Base-by-base conservation (phyloP, 2,113 vertebrate genomes). In the Talpa occidentalis region DNA sequence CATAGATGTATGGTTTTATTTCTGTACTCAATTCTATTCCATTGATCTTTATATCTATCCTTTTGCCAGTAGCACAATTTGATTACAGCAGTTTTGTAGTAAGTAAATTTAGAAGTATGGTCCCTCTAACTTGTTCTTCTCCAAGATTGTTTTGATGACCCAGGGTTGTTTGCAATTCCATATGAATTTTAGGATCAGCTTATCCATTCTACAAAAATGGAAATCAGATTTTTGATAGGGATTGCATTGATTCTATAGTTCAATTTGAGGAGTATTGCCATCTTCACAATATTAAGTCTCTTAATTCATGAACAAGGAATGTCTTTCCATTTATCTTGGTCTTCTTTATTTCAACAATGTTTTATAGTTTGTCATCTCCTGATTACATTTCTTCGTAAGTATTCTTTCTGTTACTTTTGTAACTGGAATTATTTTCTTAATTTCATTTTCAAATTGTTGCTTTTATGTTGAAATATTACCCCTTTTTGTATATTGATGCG, bases 401-500 rank as follows among this genome's bases (percentile, higher is more conserved):
- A 11, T 49, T 17, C 5, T 17, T 52, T 52, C 17, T 7, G 3
- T 52, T 52, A 15, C 14, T 52, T 52, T 52, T 52, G 14, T 52
- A 52, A 77, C 37, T 81, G 40, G 19, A 90, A 76, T 88, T 66
- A n/a, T 87, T 76, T 74, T 62, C 60, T 47, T 42, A 90, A 83
- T 74, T 84, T 89, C 35, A 74, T 44, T 69, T 92, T 94, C 28
- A 78, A 44, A 56, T 94, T 37, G 3, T 74, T 70, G 44, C n/a
- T 64, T 76, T 21, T 44, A n/a, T 47, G n/a, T 52, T 60, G 24
- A 90, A 66, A 66, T 77, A 69, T 11, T 84, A 44, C 24, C 69
- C 9, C 22, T 40, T 94, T 92, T 79, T 94, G 21, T 60, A 62
- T 73, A 54, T 78, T 30, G n/a, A 93, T 70, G 52, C 88, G 91